phyloP scores from a whole-genome alignment of 2,888 invertebrate genomes.

The Torymus tubicola region DNA sequence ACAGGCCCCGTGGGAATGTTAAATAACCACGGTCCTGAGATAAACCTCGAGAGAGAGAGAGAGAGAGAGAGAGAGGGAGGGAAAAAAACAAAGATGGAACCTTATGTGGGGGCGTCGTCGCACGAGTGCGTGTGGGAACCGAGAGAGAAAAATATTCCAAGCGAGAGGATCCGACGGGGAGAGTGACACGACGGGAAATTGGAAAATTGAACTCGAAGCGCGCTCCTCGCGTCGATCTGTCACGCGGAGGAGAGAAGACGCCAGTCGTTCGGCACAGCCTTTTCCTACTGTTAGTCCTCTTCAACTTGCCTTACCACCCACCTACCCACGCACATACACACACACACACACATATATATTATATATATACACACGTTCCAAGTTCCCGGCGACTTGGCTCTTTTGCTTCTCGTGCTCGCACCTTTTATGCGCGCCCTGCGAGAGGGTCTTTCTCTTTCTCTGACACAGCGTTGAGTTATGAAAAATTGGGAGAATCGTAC shows the following conservation, averaged over 20 bases:
- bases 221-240: constrained; percentile 42
- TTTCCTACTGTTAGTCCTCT: not conserved
- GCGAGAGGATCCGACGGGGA: constrained; percentile 63
- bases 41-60: constrained; percentile 11
- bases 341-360: no score
- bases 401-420: no score
- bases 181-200: constrained; percentile 73
- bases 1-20: constrained; percentile 68
- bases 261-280: not conserved
- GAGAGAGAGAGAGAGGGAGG: constrained; percentile 9
- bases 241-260: constrained; percentile 8
- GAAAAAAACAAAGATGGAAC: constrained; percentile 13
- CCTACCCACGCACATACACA: not conserved
- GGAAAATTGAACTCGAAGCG: constrained; percentile 72
- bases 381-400: no score
- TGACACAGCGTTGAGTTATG: no score
- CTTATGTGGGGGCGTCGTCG: not conserved
- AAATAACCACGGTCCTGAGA: constrained; percentile 64
- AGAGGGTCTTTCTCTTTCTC: no score
- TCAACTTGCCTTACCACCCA: not conserved
- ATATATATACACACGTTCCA: no score
- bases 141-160: constrained; percentile 67
- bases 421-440: no score
- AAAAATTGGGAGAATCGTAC: no score
- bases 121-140: constrained; percentile 33